A percentile compares a stretch with the other conserved stretches of the same genome.
Conservation (phyloP, 2,113 vertebrate genomes). For the Athene cunicularia region DNA sequence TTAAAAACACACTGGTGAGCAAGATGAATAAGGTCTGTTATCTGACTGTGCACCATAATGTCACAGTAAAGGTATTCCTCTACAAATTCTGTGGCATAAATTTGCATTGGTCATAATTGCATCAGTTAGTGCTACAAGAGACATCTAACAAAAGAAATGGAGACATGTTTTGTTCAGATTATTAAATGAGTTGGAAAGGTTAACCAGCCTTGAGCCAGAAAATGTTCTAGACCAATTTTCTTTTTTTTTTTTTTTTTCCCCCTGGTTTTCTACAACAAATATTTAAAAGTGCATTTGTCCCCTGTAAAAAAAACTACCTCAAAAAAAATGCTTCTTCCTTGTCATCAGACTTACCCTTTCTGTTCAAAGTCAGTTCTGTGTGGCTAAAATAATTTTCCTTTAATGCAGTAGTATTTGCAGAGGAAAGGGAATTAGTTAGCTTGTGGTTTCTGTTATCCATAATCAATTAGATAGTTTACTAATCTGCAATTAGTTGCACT, state of each 20-base stretch:
- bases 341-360: neutral
- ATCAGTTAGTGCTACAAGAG: neutral
- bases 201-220: neutral
- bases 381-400: neutral
- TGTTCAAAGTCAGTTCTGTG: neutral
- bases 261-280: neutral
- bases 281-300: neutral
- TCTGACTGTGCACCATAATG: neutral
- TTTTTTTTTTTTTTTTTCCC: no score
- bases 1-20: neutral
- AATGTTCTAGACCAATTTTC: neutral
- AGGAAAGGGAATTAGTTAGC: neutral
- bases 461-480: slow-evolving; percentile 3
- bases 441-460: neutral
- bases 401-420: neutral
- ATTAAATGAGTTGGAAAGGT: neutral
- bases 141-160: neutral
- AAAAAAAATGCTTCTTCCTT: neutral
- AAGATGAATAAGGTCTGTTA: neutral
- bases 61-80: neutral
- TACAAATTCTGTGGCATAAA: neutral
- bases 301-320: neutral
- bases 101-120: neutral
- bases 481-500: neutral
- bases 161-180: neutral